A percentile compares a stretch with the other conserved stretches of the same genome.
Conservation (phyloP, 2,113 vertebrate species). For the Glaucomys volans region DNA sequence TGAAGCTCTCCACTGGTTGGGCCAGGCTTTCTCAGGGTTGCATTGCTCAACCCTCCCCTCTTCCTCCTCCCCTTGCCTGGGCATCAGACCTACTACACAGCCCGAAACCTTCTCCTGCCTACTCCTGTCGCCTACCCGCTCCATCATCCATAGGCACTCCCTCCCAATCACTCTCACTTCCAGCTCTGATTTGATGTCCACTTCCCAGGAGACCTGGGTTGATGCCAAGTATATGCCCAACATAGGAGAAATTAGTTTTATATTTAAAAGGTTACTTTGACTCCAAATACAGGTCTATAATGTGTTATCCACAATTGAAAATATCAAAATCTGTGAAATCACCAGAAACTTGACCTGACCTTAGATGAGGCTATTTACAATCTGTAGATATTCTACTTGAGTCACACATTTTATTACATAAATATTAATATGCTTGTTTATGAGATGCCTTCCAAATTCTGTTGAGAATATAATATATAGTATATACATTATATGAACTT, state of each 20-base stretch:
- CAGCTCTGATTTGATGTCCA: neutral
- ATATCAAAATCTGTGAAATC: constrained; percentile 12
- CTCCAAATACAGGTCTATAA: neutral
- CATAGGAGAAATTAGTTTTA: neutral
- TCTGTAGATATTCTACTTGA: neutral
- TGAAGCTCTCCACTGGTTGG: neutral
- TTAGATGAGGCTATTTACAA: neutral
- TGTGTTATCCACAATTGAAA: constrained; percentile 31
- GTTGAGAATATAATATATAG: neutral
- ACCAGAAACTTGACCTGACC: neutral
- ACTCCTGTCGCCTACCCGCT: neutral
- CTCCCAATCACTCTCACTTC: neutral
- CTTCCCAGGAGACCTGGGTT: neutral
- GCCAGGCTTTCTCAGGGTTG: neutral
- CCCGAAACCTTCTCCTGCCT: neutral
- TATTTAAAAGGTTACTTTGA: constrained; percentile 24
- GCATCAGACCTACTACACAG: fast-evolving
- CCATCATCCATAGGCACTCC: neutral
- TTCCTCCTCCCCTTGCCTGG: too few relatives aligned
- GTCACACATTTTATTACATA: neutral
- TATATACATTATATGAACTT: neutral
- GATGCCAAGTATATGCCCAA: neutral
- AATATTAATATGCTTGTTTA: neutral
- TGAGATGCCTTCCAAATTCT: neutral
- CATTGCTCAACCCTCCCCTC: neutral